Conservation (phyloP, 2,113 vertebrate genomes). For the Rhea americana region DNA sequence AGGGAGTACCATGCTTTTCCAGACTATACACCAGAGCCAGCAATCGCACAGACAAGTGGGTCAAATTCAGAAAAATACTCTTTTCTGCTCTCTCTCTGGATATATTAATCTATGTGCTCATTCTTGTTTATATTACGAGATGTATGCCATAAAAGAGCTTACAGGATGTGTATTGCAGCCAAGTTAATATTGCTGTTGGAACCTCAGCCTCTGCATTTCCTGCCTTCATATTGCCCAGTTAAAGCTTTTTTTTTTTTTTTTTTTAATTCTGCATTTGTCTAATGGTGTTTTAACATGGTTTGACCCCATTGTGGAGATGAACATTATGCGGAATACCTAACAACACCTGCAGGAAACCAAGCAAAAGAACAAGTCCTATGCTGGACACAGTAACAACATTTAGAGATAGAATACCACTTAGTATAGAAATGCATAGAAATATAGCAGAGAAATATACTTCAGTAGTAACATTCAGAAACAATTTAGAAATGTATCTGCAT, state of each 20-base stretch:
- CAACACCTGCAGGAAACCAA: neutral
- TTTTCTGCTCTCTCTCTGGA: constrained; percentile 1
- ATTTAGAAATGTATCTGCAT: neutral
- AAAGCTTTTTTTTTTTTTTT: neutral
- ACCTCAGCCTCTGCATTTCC: constrained; percentile 45
- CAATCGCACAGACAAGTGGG: neutral
- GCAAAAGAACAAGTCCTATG: neutral
- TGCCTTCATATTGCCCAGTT: neutral
- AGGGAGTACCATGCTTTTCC: constrained; percentile 10
- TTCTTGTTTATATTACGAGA: constrained; percentile 52
- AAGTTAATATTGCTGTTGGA: constrained; percentile 64
- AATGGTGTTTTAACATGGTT: neutral
- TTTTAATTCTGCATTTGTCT: neutral
- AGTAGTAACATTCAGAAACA: neutral
- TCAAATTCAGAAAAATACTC: neutral
- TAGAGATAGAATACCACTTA: neutral
- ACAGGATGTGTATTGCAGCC: constrained; percentile 53
- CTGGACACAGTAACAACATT: neutral
- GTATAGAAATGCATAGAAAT: neutral
- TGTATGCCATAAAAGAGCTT: constrained; percentile 24
- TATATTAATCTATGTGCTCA: neutral
- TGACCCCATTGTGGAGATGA: neutral
- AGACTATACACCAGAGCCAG: neutral
- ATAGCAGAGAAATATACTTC: neutral
- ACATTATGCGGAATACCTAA: fast-evolving